Evolutionary conservation across 1,140 invertebrate genomes (phyloP), one percentile per base, ranked within the genome.

Genomic region (Meloidogyne exigua): DNA sequence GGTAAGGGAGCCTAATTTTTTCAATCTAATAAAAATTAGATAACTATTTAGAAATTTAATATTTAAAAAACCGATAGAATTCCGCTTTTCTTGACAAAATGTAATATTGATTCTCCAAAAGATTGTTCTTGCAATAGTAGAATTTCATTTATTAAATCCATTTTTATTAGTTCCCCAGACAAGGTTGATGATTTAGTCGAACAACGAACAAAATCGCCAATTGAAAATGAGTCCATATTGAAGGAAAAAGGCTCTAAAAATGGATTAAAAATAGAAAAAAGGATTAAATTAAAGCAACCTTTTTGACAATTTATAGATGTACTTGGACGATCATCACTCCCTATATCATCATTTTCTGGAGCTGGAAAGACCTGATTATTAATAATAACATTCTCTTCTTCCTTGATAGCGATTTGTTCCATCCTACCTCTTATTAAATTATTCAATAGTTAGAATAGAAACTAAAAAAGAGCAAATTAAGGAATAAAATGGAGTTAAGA

Each of bases 11-110:
- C 4, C 26, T 18, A 70, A 42, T 12, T 18, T 70, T 70, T 57
- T 70, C 57, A 42, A 70, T 25, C 68, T 70, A 32, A 2, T 26
- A n/a, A n/a, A 42, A 70, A 15, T n/a, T 13, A 36, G 36, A 42
- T n/a, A n/a, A n/a, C n/a, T n/a, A n/a, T n/a, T n/a, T n/a, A 68
- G 18, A 25, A 26, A 28, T 36, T 42, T 44, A 68, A 68, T 26
- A 68, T 21, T 36, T 23, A 68, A 68, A 68, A 68, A 28, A 70
- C 68, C 26, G 68, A 42, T 70, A 49, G 26, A 70, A 70, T 28
- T 32, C 57, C 32, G 57, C 23, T 23, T 49, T 49, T 49, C 25
- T 26, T 23, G 13, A 70, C 26, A 39, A 70, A 70, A 42, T 70
- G 68, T 49, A 70, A 23, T 2, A 15, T 39, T 49, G 57, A 70